Evolutionary conservation across 2,797 vertebrate genomes (phyloP).

Genomic region (Ctenopoma multispine): DNA sequence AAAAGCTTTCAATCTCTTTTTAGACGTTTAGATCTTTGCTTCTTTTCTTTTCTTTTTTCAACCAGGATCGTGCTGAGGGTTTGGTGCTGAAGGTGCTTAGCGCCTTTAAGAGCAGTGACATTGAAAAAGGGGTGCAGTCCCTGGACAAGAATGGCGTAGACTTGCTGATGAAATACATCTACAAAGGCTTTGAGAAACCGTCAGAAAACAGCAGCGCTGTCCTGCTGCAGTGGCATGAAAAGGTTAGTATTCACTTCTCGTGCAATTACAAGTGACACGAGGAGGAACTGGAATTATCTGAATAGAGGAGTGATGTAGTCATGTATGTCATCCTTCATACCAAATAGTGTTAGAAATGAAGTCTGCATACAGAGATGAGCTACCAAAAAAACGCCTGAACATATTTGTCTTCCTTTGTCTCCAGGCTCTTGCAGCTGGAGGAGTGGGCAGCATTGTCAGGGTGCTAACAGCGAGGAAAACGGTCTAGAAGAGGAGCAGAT

Average conservation of each 20-base stretch:
- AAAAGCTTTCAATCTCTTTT: background rate
- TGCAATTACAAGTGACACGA: background rate
- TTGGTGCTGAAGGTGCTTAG: constrained; percentile 97
- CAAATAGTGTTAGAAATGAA: too few relatives aligned
- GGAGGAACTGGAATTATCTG: too few relatives aligned
- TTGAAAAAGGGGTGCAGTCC: constrained; percentile 96
- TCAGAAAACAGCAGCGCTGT: constrained; percentile 98
- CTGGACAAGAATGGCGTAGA: constrained; percentile 95
- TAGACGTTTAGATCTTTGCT: background rate
- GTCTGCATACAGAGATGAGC: background rate
- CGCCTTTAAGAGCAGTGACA: constrained; percentile 96
- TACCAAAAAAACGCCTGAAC: background rate
- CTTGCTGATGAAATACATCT: constrained; percentile 99
- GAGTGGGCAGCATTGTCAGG: constrained; percentile 95
- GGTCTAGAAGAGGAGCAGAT: constrained; percentile 81
- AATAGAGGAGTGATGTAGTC: too few relatives aligned
- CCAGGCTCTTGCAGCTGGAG: constrained; percentile 94
- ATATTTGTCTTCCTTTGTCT: constrained; percentile 25
- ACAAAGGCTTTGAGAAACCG: constrained; percentile 97
- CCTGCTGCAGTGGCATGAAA: constrained; percentile 98
- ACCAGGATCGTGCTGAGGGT: constrained; percentile 94
- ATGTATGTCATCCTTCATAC: too few relatives aligned
- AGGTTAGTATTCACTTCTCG: constrained; percentile 79
- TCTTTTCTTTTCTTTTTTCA: too few relatives aligned
- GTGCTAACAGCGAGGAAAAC: constrained; percentile 98